These are phyloP conservation scores for Lithophane ornitopus DNA, from an alignment of 2,888 invertebrate species.

Conservation along the genomic window DNA sequence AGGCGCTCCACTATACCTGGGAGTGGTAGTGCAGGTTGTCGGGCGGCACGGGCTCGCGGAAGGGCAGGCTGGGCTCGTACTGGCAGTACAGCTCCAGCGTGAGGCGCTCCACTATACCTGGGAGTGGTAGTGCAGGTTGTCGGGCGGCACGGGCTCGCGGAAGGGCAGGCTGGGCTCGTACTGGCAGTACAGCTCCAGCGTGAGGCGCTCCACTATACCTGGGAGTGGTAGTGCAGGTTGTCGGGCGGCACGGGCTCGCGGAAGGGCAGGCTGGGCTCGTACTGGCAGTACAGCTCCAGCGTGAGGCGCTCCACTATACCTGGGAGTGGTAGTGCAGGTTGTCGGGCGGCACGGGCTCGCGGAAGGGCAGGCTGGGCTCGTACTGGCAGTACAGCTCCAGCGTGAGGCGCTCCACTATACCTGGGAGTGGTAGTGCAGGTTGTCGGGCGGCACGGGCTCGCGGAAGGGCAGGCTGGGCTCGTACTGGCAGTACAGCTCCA, in stretches of 20 bases:
- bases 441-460: slow-evolving; percentile 94
- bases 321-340: slow-evolving; percentile 82
- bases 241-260: slow-evolving; percentile 95
- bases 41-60: slow-evolving; percentile 95
- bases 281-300: slow-evolving; percentile 97
- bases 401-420: slow-evolving; percentile 93
- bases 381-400: slow-evolving; percentile 98
- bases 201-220: slow-evolving; percentile 94
- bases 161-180: slow-evolving; percentile 97
- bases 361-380: slow-evolving; percentile 96
- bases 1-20: slow-evolving; percentile 94
- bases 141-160: slow-evolving; percentile 95
- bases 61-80: slow-evolving; percentile 96
- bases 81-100: slow-evolving; percentile 98
- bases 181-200: slow-evolving; percentile 97
- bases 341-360: slow-evolving; percentile 95
- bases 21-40: slow-evolving; percentile 88
- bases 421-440: slow-evolving; percentile 82
- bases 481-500: slow-evolving; percentile 98
- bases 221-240: slow-evolving; percentile 81
- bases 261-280: slow-evolving; percentile 96
- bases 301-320: slow-evolving; percentile 95
- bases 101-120: slow-evolving; percentile 94
- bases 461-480: slow-evolving; percentile 97
- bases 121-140: slow-evolving; percentile 85